Conservation (phyloP, 1,140 invertebrate genomes). For the Drosophila melanica region DNA sequence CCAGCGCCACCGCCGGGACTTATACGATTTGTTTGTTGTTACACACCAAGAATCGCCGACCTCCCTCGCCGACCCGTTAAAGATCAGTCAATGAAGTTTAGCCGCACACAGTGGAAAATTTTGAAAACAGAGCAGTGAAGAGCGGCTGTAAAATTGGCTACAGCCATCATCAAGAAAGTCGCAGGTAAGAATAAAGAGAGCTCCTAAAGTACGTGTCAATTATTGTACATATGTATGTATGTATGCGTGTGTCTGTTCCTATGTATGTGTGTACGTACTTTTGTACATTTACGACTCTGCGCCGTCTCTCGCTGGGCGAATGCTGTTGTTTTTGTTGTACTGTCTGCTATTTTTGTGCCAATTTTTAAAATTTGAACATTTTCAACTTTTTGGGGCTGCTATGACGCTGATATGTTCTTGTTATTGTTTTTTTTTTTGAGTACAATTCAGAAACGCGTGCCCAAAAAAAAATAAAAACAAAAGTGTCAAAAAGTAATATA, state of each 20-base stretch:
- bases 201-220: conserved; percentile 73
- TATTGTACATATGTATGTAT: conserved; percentile 28
- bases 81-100: conserved; percentile 56
- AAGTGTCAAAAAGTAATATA: conserved; percentile 27
- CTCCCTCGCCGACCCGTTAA: conserved; percentile 1
- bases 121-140: conserved; percentile 21
- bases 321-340: conserved; percentile 34
- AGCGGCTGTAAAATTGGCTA: conserved; percentile 38
- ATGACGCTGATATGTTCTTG: conserved; percentile 29
- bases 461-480: not conserved
- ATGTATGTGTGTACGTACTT: conserved; percentile 12
- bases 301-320: conserved; percentile 50
- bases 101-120: conserved; percentile 67
- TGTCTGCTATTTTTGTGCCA: conserved; percentile 42
- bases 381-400: conserved; percentile 11
- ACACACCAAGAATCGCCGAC: not conserved
- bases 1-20: conserved; percentile 13
- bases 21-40: conserved; percentile 38
- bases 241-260: conserved; percentile 7
- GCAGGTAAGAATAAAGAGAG: conserved; percentile 52
- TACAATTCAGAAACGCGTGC: conserved; percentile 17
- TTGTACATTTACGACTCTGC: conserved; percentile 17
- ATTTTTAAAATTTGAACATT: conserved; percentile 41
- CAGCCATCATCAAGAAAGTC: conserved; percentile 34
- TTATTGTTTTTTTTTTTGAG: conserved; percentile 3